Percentiles rank a stretch among this genome's conserved stretches.
Evolutionary conservation across 2,113 vertebrate genomes (phyloP).

Genomic region (Pterocles orientalis): DNA sequence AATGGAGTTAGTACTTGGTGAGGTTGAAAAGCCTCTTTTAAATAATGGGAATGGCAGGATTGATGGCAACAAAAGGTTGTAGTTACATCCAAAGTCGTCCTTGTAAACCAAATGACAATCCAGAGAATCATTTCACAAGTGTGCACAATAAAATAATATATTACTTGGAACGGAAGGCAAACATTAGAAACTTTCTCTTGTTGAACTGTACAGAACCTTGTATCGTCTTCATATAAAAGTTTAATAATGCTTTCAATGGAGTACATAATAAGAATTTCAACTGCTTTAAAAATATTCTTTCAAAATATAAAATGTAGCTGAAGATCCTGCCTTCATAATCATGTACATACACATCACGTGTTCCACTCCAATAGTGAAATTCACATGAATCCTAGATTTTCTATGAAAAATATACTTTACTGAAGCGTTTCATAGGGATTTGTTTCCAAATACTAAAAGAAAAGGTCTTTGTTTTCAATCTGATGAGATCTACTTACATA

Average conservation of each 20-base stretch:
- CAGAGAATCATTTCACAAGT: background rate
- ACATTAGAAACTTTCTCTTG: background rate
- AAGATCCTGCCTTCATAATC: background rate
- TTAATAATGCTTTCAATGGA: background rate
- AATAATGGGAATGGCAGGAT: background rate
- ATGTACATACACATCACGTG: background rate
- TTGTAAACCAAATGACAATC: background rate
- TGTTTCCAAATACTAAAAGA: background rate
- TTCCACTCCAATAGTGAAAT: background rate
- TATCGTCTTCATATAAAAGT: background rate
- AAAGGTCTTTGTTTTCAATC: background rate
- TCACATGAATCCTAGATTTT: background rate
- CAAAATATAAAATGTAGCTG: background rate
- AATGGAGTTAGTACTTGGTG: background rate
- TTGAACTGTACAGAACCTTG: background rate
- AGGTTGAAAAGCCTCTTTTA: background rate
- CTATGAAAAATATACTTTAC: background rate
- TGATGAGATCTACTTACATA: slow-evolving; percentile 67
- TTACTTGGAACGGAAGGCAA: background rate
- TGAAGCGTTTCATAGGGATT: background rate
- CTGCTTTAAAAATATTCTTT: background rate
- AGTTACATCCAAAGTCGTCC: background rate
- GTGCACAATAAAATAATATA: background rate
- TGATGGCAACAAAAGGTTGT: background rate
- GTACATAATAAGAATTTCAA: background rate